Evolutionary conservation across 2,888 invertebrate species (phyloP), one percentile per base, ranked within the genome.

Genomic region (Catocala sponsa): DNA sequence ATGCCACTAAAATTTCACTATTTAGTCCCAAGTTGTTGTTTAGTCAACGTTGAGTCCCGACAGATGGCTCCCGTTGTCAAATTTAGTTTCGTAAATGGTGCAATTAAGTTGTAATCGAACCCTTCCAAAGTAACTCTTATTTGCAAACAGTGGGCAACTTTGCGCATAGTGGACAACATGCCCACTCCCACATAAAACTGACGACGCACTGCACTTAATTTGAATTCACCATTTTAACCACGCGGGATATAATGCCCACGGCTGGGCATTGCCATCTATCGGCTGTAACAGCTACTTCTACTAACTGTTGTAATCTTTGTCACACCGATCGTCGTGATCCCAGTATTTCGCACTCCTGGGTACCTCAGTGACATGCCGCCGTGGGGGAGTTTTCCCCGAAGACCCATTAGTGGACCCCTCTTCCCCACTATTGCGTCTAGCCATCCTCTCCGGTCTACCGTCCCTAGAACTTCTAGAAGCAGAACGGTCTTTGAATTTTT

Each of bases 261-360:
- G 32, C 5, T 46, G 50, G 57, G 42, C 62, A 64, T 56, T 52
- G 58, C 62, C 52, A 42, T 43, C 55, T 50, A 41, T 44, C 7
- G 57, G 51, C 50, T 60, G 52, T 0, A 38, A 38, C 48, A n/a
- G 38, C 13, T 46, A 63, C 0, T 32, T 46, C 62, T 79, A 91
- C 91, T 92, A 94, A 91, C 92, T 92, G 61, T 89, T 90, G 33
- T 94, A 94, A 64, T 94, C 94, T 49, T 89, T 92, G 56, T 94
- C 94, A 70, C 92, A 93, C 2, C 94, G 74, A 13, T 94, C 94
- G 46, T 94, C 94, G 32, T 94, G 94, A 70, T 93, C 94, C 94
- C 94, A 94, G 46, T 94, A 94, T 56, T 93, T 94, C 0, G 90
- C 85, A 68, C 88, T 92, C 48, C 94, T 77, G 0, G 94, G 94